A percentile compares a stretch with the other conserved stretches of the same genome.
These are phyloP conservation scores for Nomia melanderi DNA, from an alignment of 1,140 invertebrate genomes.

Conservation along the genomic window DNA sequence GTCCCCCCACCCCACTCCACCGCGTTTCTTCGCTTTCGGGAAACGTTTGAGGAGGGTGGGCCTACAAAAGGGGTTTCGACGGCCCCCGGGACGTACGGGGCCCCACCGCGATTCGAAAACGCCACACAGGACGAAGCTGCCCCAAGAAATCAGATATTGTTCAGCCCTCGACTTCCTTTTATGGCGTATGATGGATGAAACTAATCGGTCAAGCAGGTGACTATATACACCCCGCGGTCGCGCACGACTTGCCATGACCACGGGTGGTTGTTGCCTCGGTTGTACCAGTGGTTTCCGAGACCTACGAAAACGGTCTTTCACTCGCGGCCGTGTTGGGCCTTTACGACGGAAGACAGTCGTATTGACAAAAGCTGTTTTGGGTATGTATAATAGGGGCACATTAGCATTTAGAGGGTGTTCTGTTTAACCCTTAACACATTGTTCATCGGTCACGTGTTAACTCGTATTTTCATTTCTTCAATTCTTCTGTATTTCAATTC, in stretches of 20 bases:
- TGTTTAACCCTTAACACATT: too few relatives aligned
- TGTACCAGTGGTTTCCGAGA: slow-evolving; percentile 3
- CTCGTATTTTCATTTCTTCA: too few relatives aligned
- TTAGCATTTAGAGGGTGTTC: too few relatives aligned
- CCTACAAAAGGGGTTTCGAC: slow-evolving; percentile 30
- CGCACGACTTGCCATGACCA: slow-evolving; percentile 36
- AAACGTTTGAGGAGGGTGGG: slow-evolving; percentile 10
- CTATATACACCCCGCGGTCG: slow-evolving; percentile 33
- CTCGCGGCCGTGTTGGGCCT: not conserved
- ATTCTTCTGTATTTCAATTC: too few relatives aligned
- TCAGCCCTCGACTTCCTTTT: slow-evolving; percentile 38
- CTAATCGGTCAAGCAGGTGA: slow-evolving; percentile 52
- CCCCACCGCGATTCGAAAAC: slow-evolving; percentile 13
- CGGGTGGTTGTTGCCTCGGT: slow-evolving; percentile 47
- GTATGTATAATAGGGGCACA: too few relatives aligned
- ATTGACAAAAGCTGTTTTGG: not conserved
- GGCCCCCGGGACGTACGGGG: slow-evolving; percentile 2
- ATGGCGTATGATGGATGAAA: slow-evolving; percentile 49
- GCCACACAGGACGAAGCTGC: slow-evolving; percentile 44
- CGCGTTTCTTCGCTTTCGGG: not conserved
- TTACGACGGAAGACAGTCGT: not conserved
- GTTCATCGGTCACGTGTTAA: too few relatives aligned
- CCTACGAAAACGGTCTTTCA: not conserved
- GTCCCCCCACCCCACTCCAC: too few relatives aligned
- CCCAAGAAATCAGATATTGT: slow-evolving; percentile 51